phyloP scores from a whole-genome alignment of 2,113 vertebrate genomes.

The Prionailurus bengalensis region DNA sequence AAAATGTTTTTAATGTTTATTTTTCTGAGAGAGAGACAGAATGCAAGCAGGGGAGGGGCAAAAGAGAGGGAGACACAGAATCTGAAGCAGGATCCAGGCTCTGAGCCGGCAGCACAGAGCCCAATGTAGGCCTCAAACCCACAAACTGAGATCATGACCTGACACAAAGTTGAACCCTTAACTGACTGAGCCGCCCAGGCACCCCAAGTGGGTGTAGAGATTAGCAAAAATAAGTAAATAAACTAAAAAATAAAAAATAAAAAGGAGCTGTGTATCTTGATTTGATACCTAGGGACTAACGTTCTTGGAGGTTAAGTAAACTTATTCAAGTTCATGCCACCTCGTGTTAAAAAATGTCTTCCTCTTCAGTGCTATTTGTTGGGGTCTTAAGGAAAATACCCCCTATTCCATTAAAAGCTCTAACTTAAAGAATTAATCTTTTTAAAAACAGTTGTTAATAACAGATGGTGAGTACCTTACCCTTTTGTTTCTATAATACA shows the following conservation, averaged over 20 bases:
- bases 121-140: too few relatives aligned
- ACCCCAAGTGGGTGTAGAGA: too few relatives aligned
- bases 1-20: not conserved
- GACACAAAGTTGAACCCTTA: too few relatives aligned
- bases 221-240: too few relatives aligned
- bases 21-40: not conserved
- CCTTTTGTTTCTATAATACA: conserved; percentile 40
- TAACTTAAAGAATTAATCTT: conserved; percentile 15
- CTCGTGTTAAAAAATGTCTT: not conserved
- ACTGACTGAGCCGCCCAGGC: too few relatives aligned
- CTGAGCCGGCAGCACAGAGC: too few relatives aligned
- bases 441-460: conserved; percentile 20
- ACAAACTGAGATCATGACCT: too few relatives aligned
- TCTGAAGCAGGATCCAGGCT: too few relatives aligned
- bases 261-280: not conserved
- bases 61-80: too few relatives aligned
- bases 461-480: not conserved
- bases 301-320: conserved; percentile 9
- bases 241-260: too few relatives aligned
- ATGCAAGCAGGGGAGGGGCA: too few relatives aligned
- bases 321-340: not conserved
- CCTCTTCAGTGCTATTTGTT: conserved; percentile 11
- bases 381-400: conserved; percentile 26
- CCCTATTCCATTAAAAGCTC: not conserved
- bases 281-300: not conserved